Evolutionary conservation across 1,140 invertebrate genomes (phyloP).

Genomic region (Lasioglossum baleicum): DNA sequence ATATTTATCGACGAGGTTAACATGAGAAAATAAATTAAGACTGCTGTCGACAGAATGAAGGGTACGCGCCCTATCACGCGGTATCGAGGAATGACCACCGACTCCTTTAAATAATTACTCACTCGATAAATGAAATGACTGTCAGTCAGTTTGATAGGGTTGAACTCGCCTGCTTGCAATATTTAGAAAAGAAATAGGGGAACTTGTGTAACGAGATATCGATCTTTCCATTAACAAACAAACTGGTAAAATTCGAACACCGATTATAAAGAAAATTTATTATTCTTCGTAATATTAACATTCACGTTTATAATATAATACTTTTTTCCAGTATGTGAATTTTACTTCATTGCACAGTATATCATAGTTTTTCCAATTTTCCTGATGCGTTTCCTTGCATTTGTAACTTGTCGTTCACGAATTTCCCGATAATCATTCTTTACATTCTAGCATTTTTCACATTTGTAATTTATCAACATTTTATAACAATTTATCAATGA

Average conservation of each 20-base stretch:
- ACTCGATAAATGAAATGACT: constrained; percentile 36
- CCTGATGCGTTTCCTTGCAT: too few relatives aligned
- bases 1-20: too few relatives aligned
- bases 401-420: too few relatives aligned
- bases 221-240: constrained; percentile 35
- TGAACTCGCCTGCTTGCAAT: constrained; percentile 31
- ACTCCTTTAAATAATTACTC: constrained; percentile 58
- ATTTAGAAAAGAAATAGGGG: constrained; percentile 43
- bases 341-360: too few relatives aligned
- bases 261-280: background rate
- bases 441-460: too few relatives aligned
- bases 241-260: background rate
- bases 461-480: too few relatives aligned
- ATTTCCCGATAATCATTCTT: too few relatives aligned
- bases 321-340: too few relatives aligned
- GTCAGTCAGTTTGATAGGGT: constrained; percentile 33
- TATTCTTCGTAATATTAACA: too few relatives aligned
- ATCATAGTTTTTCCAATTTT: too few relatives aligned
- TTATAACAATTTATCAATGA: too few relatives aligned
- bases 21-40: constrained; percentile 31
- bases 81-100: constrained; percentile 46
- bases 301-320: too few relatives aligned
- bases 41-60: background rate
- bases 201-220: constrained; percentile 40
- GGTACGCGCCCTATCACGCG: constrained; percentile 63